A percentile compares a stretch with the other conserved stretches of the same genome.
These are phyloP conservation scores for Heteromurus nitidus DNA, from an alignment of 2,888 invertebrate genomes.

Conservation along the genomic window DNA sequence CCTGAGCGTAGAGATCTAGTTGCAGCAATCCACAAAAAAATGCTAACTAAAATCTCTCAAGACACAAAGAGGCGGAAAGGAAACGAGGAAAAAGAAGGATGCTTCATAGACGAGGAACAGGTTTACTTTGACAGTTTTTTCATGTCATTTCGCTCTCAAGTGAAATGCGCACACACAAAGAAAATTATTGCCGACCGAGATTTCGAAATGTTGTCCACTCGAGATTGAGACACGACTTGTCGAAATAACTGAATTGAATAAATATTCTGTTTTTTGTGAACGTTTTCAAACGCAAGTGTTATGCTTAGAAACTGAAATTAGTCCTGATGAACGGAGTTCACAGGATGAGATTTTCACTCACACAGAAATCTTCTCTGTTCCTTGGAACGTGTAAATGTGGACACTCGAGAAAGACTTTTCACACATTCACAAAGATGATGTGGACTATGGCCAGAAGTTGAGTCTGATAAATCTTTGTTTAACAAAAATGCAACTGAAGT, in stretches of 20 bases:
- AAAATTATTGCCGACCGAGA: conserved; percentile 31
- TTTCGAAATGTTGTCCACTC: conserved; percentile 31
- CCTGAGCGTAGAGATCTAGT: too few species aligned
- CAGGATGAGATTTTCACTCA: neutral
- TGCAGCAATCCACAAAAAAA: too few species aligned
- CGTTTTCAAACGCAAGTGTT: neutral
- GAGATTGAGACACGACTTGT: neutral
- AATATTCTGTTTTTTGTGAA: too few species aligned
- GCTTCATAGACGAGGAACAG: conserved; percentile 36
- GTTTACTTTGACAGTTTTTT: conserved; percentile 46
- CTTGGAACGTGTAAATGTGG: neutral
- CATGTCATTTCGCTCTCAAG: conserved; percentile 18
- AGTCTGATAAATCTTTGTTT: too few species aligned
- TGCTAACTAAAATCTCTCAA: conserved; percentile 2
- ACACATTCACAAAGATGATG: neutral
- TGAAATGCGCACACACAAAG: conserved; percentile 17
- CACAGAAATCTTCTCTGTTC: neutral
- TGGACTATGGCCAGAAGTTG: too few species aligned
- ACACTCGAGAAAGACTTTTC: neutral
- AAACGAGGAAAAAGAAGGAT: conserved; percentile 39
- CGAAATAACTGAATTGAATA: too few species aligned
- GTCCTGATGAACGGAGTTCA: too few species aligned
- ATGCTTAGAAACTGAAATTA: neutral
- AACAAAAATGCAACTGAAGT: neutral
- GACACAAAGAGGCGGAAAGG: conserved; percentile 23